Conservation (phyloP, 2,797 vertebrate species). For the Spheniscus humboldti region DNA sequence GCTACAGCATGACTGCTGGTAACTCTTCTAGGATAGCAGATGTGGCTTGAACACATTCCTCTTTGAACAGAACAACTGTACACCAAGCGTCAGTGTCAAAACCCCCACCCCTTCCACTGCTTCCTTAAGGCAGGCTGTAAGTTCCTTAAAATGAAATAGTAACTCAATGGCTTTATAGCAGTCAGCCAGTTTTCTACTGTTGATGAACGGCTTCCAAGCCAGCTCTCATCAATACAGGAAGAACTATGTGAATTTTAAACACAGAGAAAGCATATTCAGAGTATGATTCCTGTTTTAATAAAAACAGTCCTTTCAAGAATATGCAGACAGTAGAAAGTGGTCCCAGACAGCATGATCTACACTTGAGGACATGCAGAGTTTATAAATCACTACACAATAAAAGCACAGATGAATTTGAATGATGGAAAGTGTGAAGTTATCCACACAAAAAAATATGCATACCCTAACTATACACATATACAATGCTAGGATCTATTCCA, state of each 20-base stretch:
- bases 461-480: background rate
- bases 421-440: background rate
- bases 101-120: background rate
- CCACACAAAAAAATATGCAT: background rate
- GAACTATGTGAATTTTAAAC: background rate
- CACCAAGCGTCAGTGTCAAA: background rate
- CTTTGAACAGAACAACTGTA: background rate
- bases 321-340: background rate
- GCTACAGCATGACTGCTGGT: background rate
- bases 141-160: background rate
- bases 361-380: background rate
- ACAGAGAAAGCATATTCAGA: background rate
- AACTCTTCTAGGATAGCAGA: background rate
- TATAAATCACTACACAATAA: background rate
- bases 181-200: background rate
- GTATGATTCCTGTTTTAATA: background rate
- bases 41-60: background rate
- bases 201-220: background rate
- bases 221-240: background rate
- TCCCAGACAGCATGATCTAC: background rate
- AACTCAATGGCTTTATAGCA: background rate
- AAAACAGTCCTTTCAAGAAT: background rate
- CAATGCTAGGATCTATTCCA: background rate
- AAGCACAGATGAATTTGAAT: background rate
- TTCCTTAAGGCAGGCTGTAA: background rate